phyloP scores from a whole-genome alignment of 2,113 vertebrate species.

The Beaufortia kweichowensis region DNA sequence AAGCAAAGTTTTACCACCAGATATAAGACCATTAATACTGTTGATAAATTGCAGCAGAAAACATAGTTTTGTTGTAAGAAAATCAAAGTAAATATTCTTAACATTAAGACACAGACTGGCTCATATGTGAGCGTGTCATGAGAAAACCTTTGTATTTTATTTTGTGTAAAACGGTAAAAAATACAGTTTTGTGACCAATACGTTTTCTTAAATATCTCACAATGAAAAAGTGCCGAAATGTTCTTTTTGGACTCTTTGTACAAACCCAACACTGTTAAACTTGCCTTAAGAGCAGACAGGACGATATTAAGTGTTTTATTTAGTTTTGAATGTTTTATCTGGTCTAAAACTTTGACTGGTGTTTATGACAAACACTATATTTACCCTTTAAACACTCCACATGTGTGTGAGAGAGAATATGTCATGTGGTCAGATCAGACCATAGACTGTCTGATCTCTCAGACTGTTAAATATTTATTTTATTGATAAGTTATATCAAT shows the following conservation, averaged over 20 bases:
- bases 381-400: conserved; percentile 29
- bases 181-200: too few species aligned
- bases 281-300: background rate
- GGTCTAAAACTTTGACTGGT: background rate
- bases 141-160: too few species aligned
- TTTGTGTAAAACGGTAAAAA: too few species aligned
- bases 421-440: conserved; percentile 35
- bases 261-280: background rate
- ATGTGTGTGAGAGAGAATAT: conserved; percentile 4
- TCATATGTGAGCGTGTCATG: too few species aligned
- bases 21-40: too few species aligned
- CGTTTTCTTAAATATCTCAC: too few species aligned
- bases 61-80: too few species aligned
- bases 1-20: too few species aligned
- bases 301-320: background rate
- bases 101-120: too few species aligned
- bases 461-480: conserved; percentile 64
- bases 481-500: conserved; percentile 62
- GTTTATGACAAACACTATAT: background rate
- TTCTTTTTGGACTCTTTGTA: background rate
- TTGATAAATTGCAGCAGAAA: too few species aligned
- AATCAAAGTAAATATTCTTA: too few species aligned
- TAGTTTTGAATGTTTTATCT: background rate
- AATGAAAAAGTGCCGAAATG: too few species aligned
- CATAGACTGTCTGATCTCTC: conserved; percentile 39